Base-by-base conservation (phyloP, 2,888 invertebrate genomes). In the Sesamia inferens region DNA sequence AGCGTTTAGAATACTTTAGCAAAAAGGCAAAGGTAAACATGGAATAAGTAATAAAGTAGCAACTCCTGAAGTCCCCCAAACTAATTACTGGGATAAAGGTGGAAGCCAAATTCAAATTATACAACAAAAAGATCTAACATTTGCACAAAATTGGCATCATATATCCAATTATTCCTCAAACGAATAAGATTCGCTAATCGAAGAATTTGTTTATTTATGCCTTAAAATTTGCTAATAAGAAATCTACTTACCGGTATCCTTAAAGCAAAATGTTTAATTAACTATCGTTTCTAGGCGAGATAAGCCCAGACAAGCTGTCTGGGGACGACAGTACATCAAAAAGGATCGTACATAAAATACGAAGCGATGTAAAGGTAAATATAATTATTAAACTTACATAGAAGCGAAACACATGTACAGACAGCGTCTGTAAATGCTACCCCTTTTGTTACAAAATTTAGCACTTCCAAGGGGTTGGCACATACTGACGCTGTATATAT, bases 321-420 rank as follows among this genome's bases (percentile, higher is more conserved):
- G 96, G 96, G 44, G 97, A 97, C 83, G 97, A 97, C 85, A 97
- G 97, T 90, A 96, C 97, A 57, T 97, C 98, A 19, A 98, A 98
- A 91, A 96, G 98, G 84, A 97, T 99, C 83, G 98, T 98, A 19
- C 98, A 98, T 88, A 98, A 98, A 93, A 96, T 99, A 67, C 97
- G 98, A 82, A 98, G 97, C 88, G 98, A 99, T 93, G 98, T 98
- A 5, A 98, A 98, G 94, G 97, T 96, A 94, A 88, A 86, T 76
- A 75, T 70, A 22, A 19, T 10, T 47, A 24, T 57, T 39, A 62
- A 62, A 0, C 13, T 47, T 24, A 0, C 13, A 39, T 24, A 19
- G 16, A 11, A 5, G 11, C 19, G 19, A 2, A 19, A 0, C 11
- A 10, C 58, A 31, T 5, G 24, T 16, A 24, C 31, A 5, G 39